Evolutionary conservation across 2,113 vertebrate species (phyloP).

Genomic region (Dromaius novaehollandiae): DNA sequence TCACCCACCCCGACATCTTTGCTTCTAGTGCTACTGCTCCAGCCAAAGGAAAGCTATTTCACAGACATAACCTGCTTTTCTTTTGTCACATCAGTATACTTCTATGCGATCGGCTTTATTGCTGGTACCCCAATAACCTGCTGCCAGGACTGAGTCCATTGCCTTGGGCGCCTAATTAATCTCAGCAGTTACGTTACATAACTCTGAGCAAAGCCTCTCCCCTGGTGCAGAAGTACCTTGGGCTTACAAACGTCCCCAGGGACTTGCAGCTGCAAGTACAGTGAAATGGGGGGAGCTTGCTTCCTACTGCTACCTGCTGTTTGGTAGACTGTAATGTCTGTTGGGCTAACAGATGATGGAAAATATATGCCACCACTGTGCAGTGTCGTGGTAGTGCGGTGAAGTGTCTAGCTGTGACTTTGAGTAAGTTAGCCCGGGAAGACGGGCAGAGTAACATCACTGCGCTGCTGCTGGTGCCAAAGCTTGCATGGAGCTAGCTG

Average conservation of each 20-base stretch:
- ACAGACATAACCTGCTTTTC: background rate
- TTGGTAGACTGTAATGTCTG: background rate
- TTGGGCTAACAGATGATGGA: background rate
- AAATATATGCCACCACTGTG: background rate
- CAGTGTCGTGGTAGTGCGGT: background rate
- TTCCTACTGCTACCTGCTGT: background rate
- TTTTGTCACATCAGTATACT: background rate
- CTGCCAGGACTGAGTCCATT: fast-evolving
- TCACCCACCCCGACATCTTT: background rate
- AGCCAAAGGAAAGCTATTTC: background rate
- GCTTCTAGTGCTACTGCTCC: background rate
- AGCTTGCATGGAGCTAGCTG: fast-evolving
- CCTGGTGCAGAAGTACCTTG: background rate
- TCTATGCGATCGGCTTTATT: background rate
- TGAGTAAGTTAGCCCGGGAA: background rate
- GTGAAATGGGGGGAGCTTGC: background rate
- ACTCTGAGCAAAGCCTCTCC: background rate
- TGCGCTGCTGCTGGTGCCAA: background rate
- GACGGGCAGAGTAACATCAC: background rate
- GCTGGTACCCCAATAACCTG: background rate
- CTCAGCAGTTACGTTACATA: background rate
- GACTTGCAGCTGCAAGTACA: fast-evolving
- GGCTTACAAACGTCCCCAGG: background rate
- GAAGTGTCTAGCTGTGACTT: background rate
- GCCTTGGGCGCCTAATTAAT: background rate